A percentile compares a stretch with the other conserved stretches of the same genome.
Conservation (phyloP, 2,888 invertebrate genomes). For the Brassicogethes aeneus region DNA sequence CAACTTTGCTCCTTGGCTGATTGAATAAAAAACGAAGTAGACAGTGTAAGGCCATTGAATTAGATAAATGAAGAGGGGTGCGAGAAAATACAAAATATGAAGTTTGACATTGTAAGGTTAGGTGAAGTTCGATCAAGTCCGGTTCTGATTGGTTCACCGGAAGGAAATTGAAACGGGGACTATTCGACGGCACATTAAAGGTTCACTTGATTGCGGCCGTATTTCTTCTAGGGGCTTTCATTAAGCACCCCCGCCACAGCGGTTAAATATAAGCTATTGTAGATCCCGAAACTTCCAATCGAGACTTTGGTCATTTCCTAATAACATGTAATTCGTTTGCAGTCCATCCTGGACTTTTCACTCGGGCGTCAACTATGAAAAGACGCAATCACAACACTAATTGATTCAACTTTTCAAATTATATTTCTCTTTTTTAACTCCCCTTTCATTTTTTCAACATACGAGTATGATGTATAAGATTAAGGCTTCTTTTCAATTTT, state of each 20-base stretch:
- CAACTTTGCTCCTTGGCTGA: too few relatives aligned
- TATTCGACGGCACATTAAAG: slow-evolving; percentile 38
- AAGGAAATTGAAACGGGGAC: slow-evolving; percentile 37
- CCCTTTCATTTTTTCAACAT: too few relatives aligned
- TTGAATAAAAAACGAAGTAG: too few relatives aligned
- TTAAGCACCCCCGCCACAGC: slow-evolving; percentile 33
- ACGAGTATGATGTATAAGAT: too few relatives aligned
- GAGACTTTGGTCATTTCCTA: slow-evolving; percentile 31
- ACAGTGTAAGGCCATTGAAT: too few relatives aligned
- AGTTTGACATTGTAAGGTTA: too few relatives aligned
- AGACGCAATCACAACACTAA: too few relatives aligned
- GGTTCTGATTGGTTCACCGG: slow-evolving; percentile 34
- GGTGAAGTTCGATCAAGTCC: slow-evolving; percentile 14
- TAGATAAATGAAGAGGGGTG: too few relatives aligned
- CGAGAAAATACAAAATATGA: too few relatives aligned
- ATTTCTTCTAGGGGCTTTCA: slow-evolving; percentile 38
- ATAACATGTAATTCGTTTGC: slow-evolving; percentile 33
- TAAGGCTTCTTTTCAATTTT: not conserved
- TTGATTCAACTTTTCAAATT: too few relatives aligned
- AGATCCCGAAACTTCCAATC: slow-evolving; percentile 35
- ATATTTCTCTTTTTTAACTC: too few relatives aligned
- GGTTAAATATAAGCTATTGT: slow-evolving; percentile 37
- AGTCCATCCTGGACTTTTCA: slow-evolving; percentile 6
- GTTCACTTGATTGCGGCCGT: slow-evolving; percentile 40
- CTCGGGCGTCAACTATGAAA: too few relatives aligned